Percentiles rank a stretch among this genome's conserved stretches.
These are phyloP conservation scores for Macaria liturata DNA, from an alignment of 2,888 invertebrate species.

Conservation along the genomic window DNA sequence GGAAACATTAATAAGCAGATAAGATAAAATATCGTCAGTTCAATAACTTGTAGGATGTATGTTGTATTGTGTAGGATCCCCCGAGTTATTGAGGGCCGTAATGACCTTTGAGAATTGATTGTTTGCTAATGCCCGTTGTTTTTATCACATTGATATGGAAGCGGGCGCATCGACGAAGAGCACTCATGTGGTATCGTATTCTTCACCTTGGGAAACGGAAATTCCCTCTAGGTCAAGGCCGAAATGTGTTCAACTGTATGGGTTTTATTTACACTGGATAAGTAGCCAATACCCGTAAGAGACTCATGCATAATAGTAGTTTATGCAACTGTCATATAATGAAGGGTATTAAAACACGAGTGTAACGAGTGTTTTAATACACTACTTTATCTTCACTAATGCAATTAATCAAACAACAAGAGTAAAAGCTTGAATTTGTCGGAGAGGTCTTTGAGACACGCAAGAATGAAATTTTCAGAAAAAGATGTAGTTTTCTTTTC, in stretches of 20 bases:
- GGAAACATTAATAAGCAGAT: slow-evolving; percentile 66
- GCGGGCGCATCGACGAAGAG: slow-evolving; percentile 39
- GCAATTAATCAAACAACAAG: too few species aligned
- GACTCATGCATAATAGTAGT: not conserved
- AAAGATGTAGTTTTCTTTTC: too few species aligned
- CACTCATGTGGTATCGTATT: slow-evolving; percentile 24
- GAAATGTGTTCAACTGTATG: slow-evolving; percentile 14
- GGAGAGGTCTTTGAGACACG: too few species aligned
- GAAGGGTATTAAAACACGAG: too few species aligned
- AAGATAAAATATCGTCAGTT: slow-evolving; percentile 68
- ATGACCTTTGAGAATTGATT: slow-evolving; percentile 45
- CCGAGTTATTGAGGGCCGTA: slow-evolving; percentile 38
- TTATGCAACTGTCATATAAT: too few species aligned
- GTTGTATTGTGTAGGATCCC: slow-evolving; percentile 40
- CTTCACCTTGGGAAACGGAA: slow-evolving; percentile 45
- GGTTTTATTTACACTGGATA: not conserved
- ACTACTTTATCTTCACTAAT: too few species aligned
- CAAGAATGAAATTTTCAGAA: too few species aligned
- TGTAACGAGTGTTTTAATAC: too few species aligned
- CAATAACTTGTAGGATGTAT: slow-evolving; percentile 59
- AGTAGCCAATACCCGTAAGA: slow-evolving; percentile 1
- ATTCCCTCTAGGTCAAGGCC: slow-evolving; percentile 57
- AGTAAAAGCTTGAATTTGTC: too few species aligned
- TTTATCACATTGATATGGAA: slow-evolving; percentile 41
- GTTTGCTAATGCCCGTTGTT: slow-evolving; percentile 47